Evolutionary conservation across 2,113 vertebrate genomes (phyloP).

Genomic region (Alexandromys fortis): DNA sequence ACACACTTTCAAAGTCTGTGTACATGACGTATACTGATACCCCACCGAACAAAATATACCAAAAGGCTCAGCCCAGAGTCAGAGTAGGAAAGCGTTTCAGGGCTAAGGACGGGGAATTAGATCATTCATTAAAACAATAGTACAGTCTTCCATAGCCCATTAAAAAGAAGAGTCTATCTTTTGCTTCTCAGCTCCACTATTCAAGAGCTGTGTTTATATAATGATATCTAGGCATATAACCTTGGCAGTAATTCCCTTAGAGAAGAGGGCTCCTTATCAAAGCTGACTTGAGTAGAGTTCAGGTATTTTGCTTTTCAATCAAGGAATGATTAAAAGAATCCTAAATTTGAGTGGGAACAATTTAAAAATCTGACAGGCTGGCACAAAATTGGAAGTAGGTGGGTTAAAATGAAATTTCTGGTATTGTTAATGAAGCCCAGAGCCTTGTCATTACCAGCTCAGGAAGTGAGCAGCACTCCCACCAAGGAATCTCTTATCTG

Average conservation of each 20-base stretch:
- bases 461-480: background rate
- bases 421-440: background rate
- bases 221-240: constrained; percentile 14
- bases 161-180: background rate
- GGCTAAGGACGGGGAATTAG: background rate
- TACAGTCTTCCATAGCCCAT: background rate
- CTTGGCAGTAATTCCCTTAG: background rate
- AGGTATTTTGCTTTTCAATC: background rate
- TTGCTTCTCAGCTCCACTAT: background rate
- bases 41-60: background rate
- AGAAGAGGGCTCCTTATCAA: background rate
- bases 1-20: background rate
- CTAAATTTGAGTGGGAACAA: constrained; percentile 27
- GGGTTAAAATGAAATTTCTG: constrained; percentile 27
- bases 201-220: background rate
- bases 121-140: background rate
- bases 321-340: constrained; percentile 21
- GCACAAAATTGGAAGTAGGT: constrained; percentile 30
- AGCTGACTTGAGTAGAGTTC: constrained; percentile 29
- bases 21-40: background rate
- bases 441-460: background rate
- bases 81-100: background rate
- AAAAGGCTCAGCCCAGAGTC: background rate
- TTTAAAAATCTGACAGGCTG: constrained; percentile 35
- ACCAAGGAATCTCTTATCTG: background rate